phyloP scores from a whole-genome alignment of 2,113 vertebrate species.

The Hymenochirus boettgeri region DNA sequence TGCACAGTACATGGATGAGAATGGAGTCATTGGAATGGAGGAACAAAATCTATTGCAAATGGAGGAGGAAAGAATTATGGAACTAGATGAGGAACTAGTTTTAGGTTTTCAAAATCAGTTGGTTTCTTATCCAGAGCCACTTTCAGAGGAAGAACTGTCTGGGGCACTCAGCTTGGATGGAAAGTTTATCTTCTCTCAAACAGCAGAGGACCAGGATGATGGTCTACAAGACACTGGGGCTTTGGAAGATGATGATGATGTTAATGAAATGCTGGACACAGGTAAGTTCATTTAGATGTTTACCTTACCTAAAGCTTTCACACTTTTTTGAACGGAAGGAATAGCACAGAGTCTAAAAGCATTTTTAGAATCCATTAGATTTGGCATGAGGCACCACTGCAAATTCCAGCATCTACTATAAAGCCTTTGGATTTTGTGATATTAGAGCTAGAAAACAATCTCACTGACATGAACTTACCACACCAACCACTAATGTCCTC shows the following conservation, averaged over 20 bases:
- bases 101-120: not conserved
- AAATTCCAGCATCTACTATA: too few species aligned
- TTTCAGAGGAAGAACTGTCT: slow-evolving; percentile 41
- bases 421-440: too few species aligned
- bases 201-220: slow-evolving; percentile 42
- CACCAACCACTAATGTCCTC: too few species aligned
- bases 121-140: not conserved
- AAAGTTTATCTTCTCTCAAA: slow-evolving; percentile 8
- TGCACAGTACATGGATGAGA: slow-evolving; percentile 58
- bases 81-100: slow-evolving; percentile 27
- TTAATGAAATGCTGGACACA: not conserved
- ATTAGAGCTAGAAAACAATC: too few species aligned
- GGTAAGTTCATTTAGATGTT: not conserved
- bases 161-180: slow-evolving; percentile 33
- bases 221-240: slow-evolving; percentile 34
- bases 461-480: too few species aligned
- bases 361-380: too few species aligned
- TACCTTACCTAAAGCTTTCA: too few species aligned
- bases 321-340: too few species aligned
- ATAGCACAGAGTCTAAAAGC: too few species aligned
- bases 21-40: slow-evolving; percentile 63
- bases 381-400: too few species aligned
- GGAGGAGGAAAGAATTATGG: slow-evolving; percentile 66
- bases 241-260: not conserved
- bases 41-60: slow-evolving; percentile 23